These are phyloP conservation scores for Ptilonorhynchus violaceus DNA, from an alignment of 2,113 vertebrate genomes.

Conservation along the genomic window DNA sequence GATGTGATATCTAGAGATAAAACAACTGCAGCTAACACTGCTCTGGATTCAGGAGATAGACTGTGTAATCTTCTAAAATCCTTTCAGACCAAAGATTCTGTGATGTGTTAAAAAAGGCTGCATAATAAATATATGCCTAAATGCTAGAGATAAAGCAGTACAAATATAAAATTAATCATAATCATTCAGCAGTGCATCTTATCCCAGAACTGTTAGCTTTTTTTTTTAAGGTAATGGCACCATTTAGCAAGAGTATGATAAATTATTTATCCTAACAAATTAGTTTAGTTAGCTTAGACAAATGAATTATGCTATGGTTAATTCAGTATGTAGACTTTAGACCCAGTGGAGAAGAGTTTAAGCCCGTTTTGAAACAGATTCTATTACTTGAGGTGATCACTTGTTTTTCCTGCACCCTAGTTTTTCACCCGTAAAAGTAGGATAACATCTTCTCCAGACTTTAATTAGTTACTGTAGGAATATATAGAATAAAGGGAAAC, in stretches of 20 bases:
- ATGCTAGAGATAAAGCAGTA: background rate
- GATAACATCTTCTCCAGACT: background rate
- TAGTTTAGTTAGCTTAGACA: background rate
- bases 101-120: background rate
- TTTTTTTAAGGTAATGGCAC: background rate
- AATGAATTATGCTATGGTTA: background rate
- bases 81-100: background rate
- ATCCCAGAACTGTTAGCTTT: background rate
- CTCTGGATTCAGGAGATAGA: background rate
- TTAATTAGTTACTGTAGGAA: background rate
- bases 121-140: background rate
- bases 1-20: background rate
- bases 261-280: background rate
- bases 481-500: background rate
- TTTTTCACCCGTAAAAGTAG: background rate
- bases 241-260: background rate
- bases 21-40: background rate
- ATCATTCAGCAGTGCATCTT: background rate
- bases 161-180: background rate
- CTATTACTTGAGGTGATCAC: background rate
- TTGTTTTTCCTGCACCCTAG: background rate
- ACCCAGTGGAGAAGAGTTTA: background rate
- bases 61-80: background rate
- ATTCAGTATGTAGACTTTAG: background rate
- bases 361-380: background rate